Percentiles rank a stretch among this genome's conserved stretches.
Conservation (phyloP, 2,888 invertebrate genomes). For the Napeogenes inachia region DNA sequence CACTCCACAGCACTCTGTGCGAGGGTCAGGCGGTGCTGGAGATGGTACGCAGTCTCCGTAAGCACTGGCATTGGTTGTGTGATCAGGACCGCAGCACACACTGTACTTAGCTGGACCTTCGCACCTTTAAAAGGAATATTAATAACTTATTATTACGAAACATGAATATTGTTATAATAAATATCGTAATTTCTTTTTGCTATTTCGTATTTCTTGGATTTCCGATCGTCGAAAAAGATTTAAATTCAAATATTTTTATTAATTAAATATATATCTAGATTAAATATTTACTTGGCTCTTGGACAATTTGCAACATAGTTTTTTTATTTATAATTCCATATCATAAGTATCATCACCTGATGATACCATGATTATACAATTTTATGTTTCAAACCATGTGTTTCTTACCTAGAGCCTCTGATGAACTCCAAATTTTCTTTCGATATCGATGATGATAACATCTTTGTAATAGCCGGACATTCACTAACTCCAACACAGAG, state of each 20-base stretch:
- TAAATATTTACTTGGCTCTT: no score
- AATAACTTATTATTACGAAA: not conserved
- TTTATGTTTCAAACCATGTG: no score
- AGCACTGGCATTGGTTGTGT: slow-evolving; percentile 9
- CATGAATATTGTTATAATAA: no score
- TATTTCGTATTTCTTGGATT: not conserved
- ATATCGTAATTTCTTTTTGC: not conserved
- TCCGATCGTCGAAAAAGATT: not conserved
- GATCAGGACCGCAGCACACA: slow-evolving; percentile 50
- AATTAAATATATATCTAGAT: no score
- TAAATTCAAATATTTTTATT: no score
- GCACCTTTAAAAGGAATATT: slow-evolving; percentile 34
- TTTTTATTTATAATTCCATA: not conserved
- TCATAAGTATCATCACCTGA: no score
- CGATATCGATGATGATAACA: slow-evolving; percentile 28
- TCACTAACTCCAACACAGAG: slow-evolving; percentile 38
- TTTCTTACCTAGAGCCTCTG: slow-evolving; percentile 34
- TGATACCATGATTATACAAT: no score
- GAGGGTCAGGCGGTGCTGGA: slow-evolving; percentile 41
- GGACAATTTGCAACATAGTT: not conserved
- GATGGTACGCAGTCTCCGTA: slow-evolving; percentile 30
- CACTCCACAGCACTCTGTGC: slow-evolving; percentile 47
- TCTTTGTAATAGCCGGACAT: slow-evolving; percentile 34
- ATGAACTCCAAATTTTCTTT: slow-evolving; percentile 26
- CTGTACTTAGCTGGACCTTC: slow-evolving; percentile 40